Conservation (phyloP, 1,140 invertebrate genomes). For the Scaptomyza hsui region DNA sequence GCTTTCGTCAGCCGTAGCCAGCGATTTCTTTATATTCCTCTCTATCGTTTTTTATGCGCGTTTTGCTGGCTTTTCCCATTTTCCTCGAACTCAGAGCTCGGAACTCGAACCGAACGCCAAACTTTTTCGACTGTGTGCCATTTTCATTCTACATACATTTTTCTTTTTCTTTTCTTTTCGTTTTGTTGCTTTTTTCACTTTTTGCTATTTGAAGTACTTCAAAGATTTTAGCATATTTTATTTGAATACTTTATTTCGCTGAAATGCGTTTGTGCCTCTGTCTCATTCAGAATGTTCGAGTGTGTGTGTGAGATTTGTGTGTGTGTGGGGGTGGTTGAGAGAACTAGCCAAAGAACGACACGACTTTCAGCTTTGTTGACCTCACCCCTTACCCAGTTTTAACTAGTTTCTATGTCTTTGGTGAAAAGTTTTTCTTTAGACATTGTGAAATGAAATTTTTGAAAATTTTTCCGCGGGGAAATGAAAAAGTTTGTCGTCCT, state of each 20-base stretch:
- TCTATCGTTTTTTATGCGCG: constrained; percentile 38
- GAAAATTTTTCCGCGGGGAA: constrained; percentile 82
- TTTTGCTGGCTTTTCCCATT: constrained; percentile 48
- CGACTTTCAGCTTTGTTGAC: constrained; percentile 75
- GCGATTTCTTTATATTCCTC: constrained; percentile 32
- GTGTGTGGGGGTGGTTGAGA: constrained; percentile 6
- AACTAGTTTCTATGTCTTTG: constrained; percentile 82
- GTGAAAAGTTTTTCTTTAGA: constrained; percentile 73
- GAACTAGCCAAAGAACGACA: constrained; percentile 59
- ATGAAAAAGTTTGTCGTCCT: constrained; percentile 78
- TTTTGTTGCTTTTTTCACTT: constrained; percentile 53
- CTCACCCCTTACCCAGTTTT: constrained; percentile 39
- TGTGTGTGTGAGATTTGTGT: constrained; percentile 10
- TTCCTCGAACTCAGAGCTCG: constrained; percentile 26
- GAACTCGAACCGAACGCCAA: constrained; percentile 39
- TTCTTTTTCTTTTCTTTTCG: constrained; percentile 53
- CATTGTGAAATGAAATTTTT: constrained; percentile 81
- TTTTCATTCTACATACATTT: constrained; percentile 43
- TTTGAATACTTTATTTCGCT: constrained; percentile 82
- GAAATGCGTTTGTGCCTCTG: constrained; percentile 58
- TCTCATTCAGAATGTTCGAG: constrained; percentile 29
- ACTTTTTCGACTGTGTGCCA: constrained; percentile 62
- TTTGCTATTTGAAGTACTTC: constrained; percentile 79
- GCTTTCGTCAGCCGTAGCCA: constrained; percentile 31
- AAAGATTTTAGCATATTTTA: constrained; percentile 83